Conservation (phyloP, 1,140 invertebrate species). For the Araneus ventricosus region DNA sequence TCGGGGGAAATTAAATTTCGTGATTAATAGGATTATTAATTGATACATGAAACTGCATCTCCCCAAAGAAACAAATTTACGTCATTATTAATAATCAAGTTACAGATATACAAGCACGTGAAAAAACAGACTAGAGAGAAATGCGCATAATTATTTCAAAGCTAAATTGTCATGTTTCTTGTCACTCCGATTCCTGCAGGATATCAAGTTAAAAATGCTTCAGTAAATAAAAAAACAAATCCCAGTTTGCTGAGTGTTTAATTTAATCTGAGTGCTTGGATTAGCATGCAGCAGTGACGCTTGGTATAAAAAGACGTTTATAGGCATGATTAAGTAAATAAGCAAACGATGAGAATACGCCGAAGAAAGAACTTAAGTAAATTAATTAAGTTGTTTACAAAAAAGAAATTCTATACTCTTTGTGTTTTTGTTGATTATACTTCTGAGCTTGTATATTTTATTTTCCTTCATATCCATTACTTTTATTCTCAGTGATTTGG, state of each 20-base stretch:
- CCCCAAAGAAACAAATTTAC: slow-evolving; percentile 9
- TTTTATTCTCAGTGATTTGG: too few relatives aligned
- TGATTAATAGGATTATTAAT: slow-evolving; percentile 47
- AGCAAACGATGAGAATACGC: not conserved
- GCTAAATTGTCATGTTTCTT: slow-evolving; percentile 23
- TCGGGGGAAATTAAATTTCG: slow-evolving; percentile 29
- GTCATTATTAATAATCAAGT: not conserved
- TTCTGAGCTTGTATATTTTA: too few relatives aligned
- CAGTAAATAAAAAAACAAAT: not conserved
- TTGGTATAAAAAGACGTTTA: not conserved
- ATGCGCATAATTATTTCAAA: not conserved
- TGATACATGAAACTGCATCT: not conserved
- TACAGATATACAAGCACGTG: not conserved
- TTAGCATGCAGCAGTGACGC: not conserved
- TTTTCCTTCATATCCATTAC: too few relatives aligned
- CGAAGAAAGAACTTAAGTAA: too few relatives aligned
- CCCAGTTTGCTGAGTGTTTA: not conserved
- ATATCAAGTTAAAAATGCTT: not conserved
- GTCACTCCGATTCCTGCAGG: not conserved
- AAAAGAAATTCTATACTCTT: too few relatives aligned
- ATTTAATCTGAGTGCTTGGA: not conserved
- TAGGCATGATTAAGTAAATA: slow-evolving; percentile 6
- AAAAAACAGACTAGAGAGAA: not conserved
- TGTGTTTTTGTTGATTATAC: too few relatives aligned
- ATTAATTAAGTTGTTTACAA: too few relatives aligned